Conservation (phyloP, 2,888 invertebrate species). For the Cordilura impudica region DNA sequence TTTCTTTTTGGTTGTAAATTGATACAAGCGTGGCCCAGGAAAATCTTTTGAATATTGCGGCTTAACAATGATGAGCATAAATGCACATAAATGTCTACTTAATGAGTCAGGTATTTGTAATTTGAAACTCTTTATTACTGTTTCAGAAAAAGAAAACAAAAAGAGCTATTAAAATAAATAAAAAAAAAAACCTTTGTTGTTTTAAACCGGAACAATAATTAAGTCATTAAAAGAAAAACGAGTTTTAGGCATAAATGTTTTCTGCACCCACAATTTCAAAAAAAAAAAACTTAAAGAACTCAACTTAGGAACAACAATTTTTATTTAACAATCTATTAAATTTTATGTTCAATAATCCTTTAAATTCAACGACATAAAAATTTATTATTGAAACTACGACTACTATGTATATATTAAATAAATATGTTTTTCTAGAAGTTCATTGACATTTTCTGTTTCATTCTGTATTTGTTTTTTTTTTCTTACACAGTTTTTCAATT, state of each 20-base stretch:
- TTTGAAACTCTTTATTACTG: slow-evolving; percentile 22
- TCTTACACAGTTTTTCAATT: slow-evolving; percentile 15
- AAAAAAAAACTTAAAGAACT: slow-evolving; percentile 1
- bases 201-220: slow-evolving; percentile 1
- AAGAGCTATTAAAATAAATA: not conserved
- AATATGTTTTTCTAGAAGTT: slow-evolving; percentile 6
- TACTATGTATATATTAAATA: not conserved
- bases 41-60: slow-evolving; percentile 10
- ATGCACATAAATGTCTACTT: not conserved
- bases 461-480: not conserved
- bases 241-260: not conserved
- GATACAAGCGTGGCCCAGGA: slow-evolving; percentile 8
- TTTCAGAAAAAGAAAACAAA: not conserved
- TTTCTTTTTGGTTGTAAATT: slow-evolving; percentile 11
- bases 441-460: slow-evolving; percentile 27
- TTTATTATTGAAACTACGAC: not conserved
- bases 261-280: not conserved
- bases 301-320: not conserved
- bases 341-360: not conserved
- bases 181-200: not conserved
- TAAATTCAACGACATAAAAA: not conserved
- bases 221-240: slow-evolving; percentile 2
- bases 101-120: slow-evolving; percentile 27
- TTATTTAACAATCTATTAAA: not conserved
- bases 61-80: not conserved